Evolutionary conservation across 2,113 vertebrate species (phyloP), one percentile per base, ranked within the genome.

Genomic region (Neopipo cinnamomea): DNA sequence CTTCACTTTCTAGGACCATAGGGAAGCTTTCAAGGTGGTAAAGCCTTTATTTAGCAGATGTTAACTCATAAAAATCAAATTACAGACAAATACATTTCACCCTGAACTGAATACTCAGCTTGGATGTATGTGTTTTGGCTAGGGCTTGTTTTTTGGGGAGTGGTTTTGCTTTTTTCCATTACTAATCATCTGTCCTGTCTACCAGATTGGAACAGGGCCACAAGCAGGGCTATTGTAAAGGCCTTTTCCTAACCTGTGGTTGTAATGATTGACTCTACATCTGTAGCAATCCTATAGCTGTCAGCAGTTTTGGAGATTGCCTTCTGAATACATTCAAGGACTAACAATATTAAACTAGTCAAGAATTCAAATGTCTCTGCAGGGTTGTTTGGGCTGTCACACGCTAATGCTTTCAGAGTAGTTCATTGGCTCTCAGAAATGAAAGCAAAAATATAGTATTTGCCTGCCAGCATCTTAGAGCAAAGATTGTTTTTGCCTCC

Each of bases 381-480:
- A 90, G 61, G 63, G 68, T 78, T 28, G 6, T 55, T 76, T 67
- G 58, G 80, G 42, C 68, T 85, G 31, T 86, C 90, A 80, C 10
- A 59, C 35, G 41, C 33, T 19, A 37, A 35, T 8, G 28, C 74
- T 94, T 95, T 83, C 59, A 93, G 41, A 10, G 59, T 50, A 85
- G 52, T 50, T 53, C 75, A 41, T 0, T 62, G 56, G 46, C 42
- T 91, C n/a, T 91, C 72, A 84, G 47, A 93, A 95, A 89, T 63
- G 5, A 74, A 56, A 94, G 75, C 15, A 73, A 89, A 94, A 77
- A 93, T 52, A 42, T 0, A 66, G 63, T 55, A 86, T 93, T 73
- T 97, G 93, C 65, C 83, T 86, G 47, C 41, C 70, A 95, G 76
- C 66, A 89, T 92, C 52, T 73, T 71, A 90, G 50, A 91, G 88